Conservation (phyloP, 2,888 invertebrate genomes). For the Bibio marci region DNA sequence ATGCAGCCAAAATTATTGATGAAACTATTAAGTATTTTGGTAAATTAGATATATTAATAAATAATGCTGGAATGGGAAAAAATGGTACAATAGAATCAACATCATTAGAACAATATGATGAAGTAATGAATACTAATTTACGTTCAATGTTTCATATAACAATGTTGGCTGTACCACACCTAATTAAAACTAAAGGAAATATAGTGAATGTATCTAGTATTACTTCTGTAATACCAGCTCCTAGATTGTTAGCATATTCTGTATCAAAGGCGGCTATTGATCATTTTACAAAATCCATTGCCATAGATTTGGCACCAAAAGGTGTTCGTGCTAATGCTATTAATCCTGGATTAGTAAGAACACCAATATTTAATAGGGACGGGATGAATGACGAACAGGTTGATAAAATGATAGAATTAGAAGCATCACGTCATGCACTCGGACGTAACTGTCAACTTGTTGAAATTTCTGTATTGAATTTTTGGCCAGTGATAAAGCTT, state of each 20-base stretch:
- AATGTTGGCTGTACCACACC: slow-evolving; percentile 65
- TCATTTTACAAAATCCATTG: slow-evolving; percentile 80
- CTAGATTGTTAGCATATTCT: slow-evolving; percentile 76
- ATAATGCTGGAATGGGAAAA: slow-evolving; percentile 69
- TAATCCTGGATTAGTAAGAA: slow-evolving; percentile 84
- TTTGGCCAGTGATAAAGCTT: slow-evolving; percentile 57
- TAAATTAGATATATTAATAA: slow-evolving; percentile 52
- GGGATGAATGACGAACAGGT: slow-evolving; percentile 65
- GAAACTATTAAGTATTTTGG: slow-evolving; percentile 44
- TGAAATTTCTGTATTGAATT: no score
- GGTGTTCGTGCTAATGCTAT: slow-evolving; percentile 78
- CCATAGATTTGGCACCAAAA: slow-evolving; percentile 62
- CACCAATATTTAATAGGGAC: slow-evolving; percentile 64
- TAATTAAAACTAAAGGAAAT: slow-evolving; percentile 61
- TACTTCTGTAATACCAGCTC: slow-evolving; percentile 71
- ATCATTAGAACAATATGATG: slow-evolving; percentile 65
- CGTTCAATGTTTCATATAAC: slow-evolving; percentile 61
- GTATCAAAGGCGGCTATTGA: slow-evolving; percentile 89
- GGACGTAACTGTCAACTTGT: no score
- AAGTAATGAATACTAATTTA: slow-evolving; percentile 73
- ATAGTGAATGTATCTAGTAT: slow-evolving; percentile 91
- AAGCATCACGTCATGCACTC: slow-evolving; percentile 73
- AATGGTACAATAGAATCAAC: slow-evolving; percentile 67
- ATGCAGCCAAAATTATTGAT: slow-evolving; percentile 46
- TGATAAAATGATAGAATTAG: slow-evolving; percentile 59